These are phyloP conservation scores for Acleris sparsana DNA, from an alignment of 2,888 invertebrate species.

Conservation along the genomic window DNA sequence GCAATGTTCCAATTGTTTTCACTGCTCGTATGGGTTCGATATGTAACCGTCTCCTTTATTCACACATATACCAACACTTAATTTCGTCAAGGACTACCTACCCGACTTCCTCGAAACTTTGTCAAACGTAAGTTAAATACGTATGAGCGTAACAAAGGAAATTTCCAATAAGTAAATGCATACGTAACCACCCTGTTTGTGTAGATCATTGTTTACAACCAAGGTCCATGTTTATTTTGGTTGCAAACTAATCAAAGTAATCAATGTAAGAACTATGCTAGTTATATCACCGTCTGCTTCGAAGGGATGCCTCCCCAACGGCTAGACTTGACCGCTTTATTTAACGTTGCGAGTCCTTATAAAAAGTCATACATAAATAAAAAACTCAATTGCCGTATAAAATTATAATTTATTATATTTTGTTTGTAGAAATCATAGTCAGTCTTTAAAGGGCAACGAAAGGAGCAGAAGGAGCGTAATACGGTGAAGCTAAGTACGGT, in stretches of 20 bases:
- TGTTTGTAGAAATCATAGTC: conserved; percentile 44
- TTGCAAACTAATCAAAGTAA: conserved; percentile 4
- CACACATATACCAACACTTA: conserved; percentile 44
- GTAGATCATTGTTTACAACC: conserved; percentile 28
- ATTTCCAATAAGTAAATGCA: conserved; percentile 35
- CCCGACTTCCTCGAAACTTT: conserved; percentile 60
- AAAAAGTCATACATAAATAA: too few species aligned
- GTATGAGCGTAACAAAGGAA: conserved; percentile 37
- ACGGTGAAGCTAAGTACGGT: conserved; percentile 49
- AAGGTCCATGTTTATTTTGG: conserved; percentile 31
- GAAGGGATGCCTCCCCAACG: background rate
- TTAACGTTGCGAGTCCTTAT: too few species aligned
- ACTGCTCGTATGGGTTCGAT: conserved; percentile 53
- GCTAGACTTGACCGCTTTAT: background rate
- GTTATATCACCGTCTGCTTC: conserved; percentile 20
- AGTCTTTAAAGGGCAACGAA: conserved; percentile 62
- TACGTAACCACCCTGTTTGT: conserved; percentile 39
- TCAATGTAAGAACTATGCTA: conserved; percentile 18
- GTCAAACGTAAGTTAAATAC: conserved; percentile 40
- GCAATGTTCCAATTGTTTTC: conserved; percentile 49
- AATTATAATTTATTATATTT: too few species aligned
- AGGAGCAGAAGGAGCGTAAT: conserved; percentile 64
- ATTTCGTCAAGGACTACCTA: conserved; percentile 52
- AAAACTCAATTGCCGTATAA: too few species aligned
- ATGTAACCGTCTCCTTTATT: conserved; percentile 52